phyloP scores from a whole-genome alignment of 1,140 invertebrate species.

The Pseudomyrmex cubaensis region DNA sequence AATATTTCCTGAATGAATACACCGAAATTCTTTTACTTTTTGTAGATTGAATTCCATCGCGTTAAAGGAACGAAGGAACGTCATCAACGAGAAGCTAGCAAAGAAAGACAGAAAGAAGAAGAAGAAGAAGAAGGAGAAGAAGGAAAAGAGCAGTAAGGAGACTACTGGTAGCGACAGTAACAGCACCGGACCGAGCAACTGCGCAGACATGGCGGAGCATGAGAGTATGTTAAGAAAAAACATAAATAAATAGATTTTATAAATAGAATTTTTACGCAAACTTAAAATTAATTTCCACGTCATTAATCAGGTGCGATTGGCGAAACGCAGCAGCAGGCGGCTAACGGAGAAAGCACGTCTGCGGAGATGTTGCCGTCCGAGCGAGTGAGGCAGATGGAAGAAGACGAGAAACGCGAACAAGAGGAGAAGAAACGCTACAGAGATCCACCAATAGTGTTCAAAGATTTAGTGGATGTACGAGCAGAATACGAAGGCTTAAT shows the following conservation, averaged over 20 bases:
- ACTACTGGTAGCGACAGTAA: conserved; percentile 80
- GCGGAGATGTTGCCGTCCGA: conserved; percentile 84
- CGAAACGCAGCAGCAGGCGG: conserved; percentile 76
- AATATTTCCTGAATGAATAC: not conserved
- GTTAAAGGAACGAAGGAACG: conserved; percentile 89
- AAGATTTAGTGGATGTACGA: conserved; percentile 89
- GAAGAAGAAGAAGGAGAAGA: conserved; percentile 89
- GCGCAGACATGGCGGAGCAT: conserved; percentile 80
- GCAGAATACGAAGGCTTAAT: conserved; percentile 88
- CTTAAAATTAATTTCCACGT: conserved; percentile 2
- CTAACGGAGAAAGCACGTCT: conserved; percentile 76
- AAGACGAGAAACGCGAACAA: conserved; percentile 88
- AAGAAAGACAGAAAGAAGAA: conserved; percentile 90
- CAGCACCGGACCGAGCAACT: conserved; percentile 80
- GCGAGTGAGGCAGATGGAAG: conserved; percentile 87
- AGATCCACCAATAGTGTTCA: conserved; percentile 94
- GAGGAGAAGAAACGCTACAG: conserved; percentile 90
- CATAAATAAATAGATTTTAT: not conserved
- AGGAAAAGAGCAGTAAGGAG: conserved; percentile 79
- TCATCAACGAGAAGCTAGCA: conserved; percentile 90
- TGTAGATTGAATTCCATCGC: conserved; percentile 87
- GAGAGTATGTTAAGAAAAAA: conserved; percentile 72
- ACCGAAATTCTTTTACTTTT: not conserved
- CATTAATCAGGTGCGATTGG: conserved; percentile 69
- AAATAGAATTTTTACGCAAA: too few species aligned